Conservation (phyloP, 2,888 invertebrate species). For the Piscicola geometra region DNA sequence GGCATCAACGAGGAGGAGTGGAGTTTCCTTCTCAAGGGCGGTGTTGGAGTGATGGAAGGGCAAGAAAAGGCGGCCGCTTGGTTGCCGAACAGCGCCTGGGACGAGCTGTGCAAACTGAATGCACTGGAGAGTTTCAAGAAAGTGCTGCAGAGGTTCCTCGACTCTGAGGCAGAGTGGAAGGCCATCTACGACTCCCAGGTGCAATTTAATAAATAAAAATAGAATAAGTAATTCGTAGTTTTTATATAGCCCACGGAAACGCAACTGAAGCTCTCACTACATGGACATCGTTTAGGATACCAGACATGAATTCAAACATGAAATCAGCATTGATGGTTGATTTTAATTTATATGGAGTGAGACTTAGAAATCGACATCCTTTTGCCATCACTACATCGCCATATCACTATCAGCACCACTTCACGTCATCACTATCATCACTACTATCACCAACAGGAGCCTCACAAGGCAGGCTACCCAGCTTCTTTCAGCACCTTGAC, state of each 20-base stretch:
- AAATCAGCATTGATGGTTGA: too few species aligned
- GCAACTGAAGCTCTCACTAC: too few species aligned
- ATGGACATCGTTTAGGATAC: too few species aligned
- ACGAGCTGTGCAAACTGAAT: conserved; percentile 56
- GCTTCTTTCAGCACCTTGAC: conserved; percentile 54
- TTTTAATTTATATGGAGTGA: too few species aligned
- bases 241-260: too few species aligned
- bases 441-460: conserved; percentile 52
- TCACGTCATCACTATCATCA: too few species aligned
- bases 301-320: too few species aligned
- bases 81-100: conserved; percentile 65
- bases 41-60: conserved; percentile 73
- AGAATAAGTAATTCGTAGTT: too few species aligned
- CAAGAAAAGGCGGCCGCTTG: conserved; percentile 72
- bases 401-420: too few species aligned
- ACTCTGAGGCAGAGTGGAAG: conserved; percentile 59
- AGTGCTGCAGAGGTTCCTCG: conserved; percentile 53
- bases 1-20: conserved; percentile 65
- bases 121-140: conserved; percentile 52
- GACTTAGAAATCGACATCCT: too few species aligned
- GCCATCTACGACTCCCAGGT: conserved; percentile 68
- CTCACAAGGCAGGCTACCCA: conserved; percentile 51
- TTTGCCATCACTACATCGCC: too few species aligned
- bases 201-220: too few species aligned
- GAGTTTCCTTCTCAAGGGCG: conserved; percentile 82